Evolutionary conservation across 1,140 invertebrate species (phyloP).

Genomic region (Drosophila lini): DNA sequence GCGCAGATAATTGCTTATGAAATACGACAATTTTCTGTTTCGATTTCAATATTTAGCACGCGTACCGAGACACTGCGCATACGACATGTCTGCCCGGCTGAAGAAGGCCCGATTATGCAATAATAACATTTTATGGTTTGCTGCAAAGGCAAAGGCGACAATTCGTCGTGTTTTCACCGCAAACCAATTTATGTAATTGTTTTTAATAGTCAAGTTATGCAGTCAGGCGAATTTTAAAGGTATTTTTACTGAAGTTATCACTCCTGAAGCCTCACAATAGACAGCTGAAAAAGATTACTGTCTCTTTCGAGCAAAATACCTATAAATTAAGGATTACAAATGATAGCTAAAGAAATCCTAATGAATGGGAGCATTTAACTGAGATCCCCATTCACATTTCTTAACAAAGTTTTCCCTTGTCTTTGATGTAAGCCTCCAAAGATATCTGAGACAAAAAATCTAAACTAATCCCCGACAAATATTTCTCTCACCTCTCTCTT

Average conservation of each 20-base stretch:
- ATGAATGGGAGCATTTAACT: not conserved
- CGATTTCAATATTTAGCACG: slow-evolving; percentile 61
- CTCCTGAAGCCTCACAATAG: not conserved
- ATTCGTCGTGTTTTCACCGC: slow-evolving; percentile 43
- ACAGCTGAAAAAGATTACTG: not conserved
- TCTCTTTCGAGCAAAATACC: not conserved
- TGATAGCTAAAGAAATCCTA: not conserved
- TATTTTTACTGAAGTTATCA: not conserved
- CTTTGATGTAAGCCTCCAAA: slow-evolving; percentile 3
- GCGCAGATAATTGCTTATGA: slow-evolving; percentile 77
- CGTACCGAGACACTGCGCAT: slow-evolving; percentile 70
- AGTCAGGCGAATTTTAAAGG: not conserved
- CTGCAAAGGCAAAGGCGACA: slow-evolving; percentile 23
- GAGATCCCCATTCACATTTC: slow-evolving; percentile 16
- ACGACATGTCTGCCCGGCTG: slow-evolving; percentile 37
- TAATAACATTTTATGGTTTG: slow-evolving; percentile 30
- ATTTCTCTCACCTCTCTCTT: slow-evolving; percentile 27
- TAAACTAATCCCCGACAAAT: slow-evolving; percentile 14
- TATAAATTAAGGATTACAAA: slow-evolving; percentile 2
- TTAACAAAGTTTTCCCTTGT: slow-evolving; percentile 1
- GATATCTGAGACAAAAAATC: slow-evolving; percentile 23
- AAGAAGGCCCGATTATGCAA: slow-evolving; percentile 32
- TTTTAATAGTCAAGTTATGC: slow-evolving; percentile 6
- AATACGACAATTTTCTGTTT: slow-evolving; percentile 60
- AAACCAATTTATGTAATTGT: slow-evolving; percentile 38